These are phyloP conservation scores for Cyprinella venusta DNA, from an alignment of 2,797 vertebrate species.

Conservation along the genomic window DNA sequence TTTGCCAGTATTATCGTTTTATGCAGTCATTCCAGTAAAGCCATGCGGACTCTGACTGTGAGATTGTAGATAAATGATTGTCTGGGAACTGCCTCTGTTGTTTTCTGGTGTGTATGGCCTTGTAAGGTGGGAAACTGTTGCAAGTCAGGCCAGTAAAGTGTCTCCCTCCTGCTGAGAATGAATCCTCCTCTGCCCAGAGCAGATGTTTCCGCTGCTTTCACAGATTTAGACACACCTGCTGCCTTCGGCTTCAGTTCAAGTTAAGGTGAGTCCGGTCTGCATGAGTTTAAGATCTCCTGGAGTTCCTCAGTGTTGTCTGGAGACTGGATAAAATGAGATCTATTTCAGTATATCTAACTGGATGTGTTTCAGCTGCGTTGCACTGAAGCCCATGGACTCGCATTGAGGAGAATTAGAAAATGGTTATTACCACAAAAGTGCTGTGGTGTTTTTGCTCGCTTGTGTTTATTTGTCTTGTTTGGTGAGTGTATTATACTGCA, in stretches of 20 bases:
- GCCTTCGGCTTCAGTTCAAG: slow-evolving; percentile 38
- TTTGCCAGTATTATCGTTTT: neutral
- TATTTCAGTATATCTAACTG: neutral
- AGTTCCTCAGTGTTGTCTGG: slow-evolving; percentile 16
- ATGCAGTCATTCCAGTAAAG: neutral
- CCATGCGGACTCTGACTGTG: neutral
- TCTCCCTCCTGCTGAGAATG: slow-evolving; percentile 37
- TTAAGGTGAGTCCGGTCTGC: slow-evolving; percentile 33
- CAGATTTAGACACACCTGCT: slow-evolving; percentile 56
- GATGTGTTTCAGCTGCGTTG: neutral
- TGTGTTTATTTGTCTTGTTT: neutral
- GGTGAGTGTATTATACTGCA: neutral
- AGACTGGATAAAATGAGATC: neutral
- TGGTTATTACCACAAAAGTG: neutral
- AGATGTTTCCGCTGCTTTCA: slow-evolving; percentile 51
- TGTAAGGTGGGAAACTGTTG: slow-evolving; percentile 27
- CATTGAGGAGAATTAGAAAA: neutral
- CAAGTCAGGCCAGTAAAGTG: slow-evolving; percentile 32
- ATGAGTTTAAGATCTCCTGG: slow-evolving; percentile 5
- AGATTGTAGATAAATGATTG: slow-evolving; percentile 2
- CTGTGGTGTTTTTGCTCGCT: neutral
- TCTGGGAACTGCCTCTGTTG: slow-evolving; percentile 14
- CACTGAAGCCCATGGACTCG: neutral
- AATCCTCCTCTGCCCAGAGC: slow-evolving; percentile 41
- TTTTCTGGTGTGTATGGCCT: slow-evolving; percentile 13